Conservation (phyloP, 2,888 invertebrate genomes). For the Brenthis ino region DNA sequence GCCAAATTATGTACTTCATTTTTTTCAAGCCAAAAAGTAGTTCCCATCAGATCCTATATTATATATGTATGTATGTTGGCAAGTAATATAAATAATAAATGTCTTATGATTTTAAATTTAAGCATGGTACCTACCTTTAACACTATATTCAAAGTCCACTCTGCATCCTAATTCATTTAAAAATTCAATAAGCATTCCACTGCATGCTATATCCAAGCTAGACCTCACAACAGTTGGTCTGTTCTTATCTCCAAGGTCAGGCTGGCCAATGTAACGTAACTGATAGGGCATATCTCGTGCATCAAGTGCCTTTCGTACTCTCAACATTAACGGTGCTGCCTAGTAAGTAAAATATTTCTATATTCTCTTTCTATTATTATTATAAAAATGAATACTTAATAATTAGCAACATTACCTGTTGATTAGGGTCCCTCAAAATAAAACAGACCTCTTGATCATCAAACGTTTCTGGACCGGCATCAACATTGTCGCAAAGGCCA, state of each 20-base stretch:
- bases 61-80: too few species aligned
- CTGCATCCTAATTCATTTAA: slow-evolving; percentile 95
- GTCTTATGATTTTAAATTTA: not conserved
- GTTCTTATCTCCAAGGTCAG: slow-evolving; percentile 93
- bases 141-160: slow-evolving; percentile 96
- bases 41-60: too few species aligned
- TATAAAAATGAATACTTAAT: not conserved
- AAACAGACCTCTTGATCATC: slow-evolving; percentile 97
- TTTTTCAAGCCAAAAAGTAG: too few species aligned
- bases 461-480: slow-evolving; percentile 94
- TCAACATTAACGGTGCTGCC: slow-evolving; percentile 86
- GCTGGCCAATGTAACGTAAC: slow-evolving; percentile 94
- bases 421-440: slow-evolving; percentile 87
- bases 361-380: too few species aligned
- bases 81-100: too few species aligned
- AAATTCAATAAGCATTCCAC: slow-evolving; percentile 94
- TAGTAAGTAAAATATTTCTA: slow-evolving; percentile 37
- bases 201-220: slow-evolving; percentile 96
- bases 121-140: slow-evolving; percentile 83
- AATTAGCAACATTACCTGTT: slow-evolving; percentile 60
- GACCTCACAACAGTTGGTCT: slow-evolving; percentile 95
- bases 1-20: too few species aligned
- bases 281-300: slow-evolving; percentile 94
- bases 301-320: slow-evolving; percentile 92
- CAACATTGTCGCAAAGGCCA: slow-evolving; percentile 96